These are phyloP conservation scores for Rhynchomys soricoides DNA, from an alignment of 2,113 vertebrate species.

Conservation along the genomic window DNA sequence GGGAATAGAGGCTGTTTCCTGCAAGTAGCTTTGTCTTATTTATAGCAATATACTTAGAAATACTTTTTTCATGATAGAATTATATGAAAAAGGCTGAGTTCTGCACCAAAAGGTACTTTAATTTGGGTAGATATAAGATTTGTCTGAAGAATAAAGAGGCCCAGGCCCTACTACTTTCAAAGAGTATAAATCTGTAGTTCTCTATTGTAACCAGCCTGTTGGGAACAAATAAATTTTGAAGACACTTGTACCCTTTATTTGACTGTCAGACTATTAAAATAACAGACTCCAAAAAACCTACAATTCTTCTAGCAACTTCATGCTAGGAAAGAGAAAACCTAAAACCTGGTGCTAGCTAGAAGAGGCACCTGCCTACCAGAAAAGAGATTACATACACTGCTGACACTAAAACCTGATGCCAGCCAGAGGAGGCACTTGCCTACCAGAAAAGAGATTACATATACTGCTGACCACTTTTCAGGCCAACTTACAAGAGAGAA, in stretches of 20 bases:
- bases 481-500: neutral
- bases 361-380: neutral
- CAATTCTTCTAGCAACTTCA: neutral
- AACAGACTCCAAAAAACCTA: neutral
- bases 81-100: neutral
- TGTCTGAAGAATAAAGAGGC: neutral
- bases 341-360: neutral
- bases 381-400: neutral
- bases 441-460: neutral
- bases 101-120: neutral
- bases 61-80: neutral
- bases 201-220: neutral
- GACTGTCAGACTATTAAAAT: neutral
- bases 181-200: neutral
- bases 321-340: neutral
- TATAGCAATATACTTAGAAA: neutral
- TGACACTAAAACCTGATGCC: neutral
- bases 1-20: neutral
- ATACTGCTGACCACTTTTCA: neutral
- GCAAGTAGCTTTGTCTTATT: neutral
- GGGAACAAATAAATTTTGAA: neutral
- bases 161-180: neutral
- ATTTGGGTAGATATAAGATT: neutral
- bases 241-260: neutral
- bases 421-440: neutral